These are phyloP conservation scores for Silurus asotus DNA, from an alignment of 2,113 vertebrate genomes.

Conservation along the genomic window DNA sequence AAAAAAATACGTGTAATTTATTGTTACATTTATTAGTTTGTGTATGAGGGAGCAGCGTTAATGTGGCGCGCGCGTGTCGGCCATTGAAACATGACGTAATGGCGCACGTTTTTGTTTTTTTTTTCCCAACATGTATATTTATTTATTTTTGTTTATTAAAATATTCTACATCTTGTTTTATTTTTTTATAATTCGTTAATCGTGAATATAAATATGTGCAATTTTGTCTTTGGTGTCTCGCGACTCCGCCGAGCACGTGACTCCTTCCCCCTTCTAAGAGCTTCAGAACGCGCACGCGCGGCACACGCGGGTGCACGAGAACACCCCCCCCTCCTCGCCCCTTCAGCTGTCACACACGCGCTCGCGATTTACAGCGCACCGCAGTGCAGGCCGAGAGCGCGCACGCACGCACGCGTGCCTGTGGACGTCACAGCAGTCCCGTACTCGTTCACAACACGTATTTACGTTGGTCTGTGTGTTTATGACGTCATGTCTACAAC, in stretches of 20 bases:
- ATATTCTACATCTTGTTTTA: background rate
- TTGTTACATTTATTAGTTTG: no score
- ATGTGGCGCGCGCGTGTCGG: background rate
- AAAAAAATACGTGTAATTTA: no score
- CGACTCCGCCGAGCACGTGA: background rate
- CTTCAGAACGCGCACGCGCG: background rate
- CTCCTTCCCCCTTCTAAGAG: background rate
- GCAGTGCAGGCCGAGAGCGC: background rate
- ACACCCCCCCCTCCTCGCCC: no score
- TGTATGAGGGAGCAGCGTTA: background rate
- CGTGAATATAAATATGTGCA: background rate
- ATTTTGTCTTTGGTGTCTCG: background rate
- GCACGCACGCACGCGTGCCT: background rate
- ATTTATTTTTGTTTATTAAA: background rate
- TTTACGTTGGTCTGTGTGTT: no score
- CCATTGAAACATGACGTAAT: background rate
- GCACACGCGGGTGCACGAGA: background rate
- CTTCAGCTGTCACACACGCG: background rate
- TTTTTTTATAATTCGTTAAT: no score
- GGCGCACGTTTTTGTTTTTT: background rate
- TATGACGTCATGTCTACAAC: no score
- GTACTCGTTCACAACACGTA: no score
- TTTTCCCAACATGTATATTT: background rate
- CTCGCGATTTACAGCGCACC: conserved; percentile 7
- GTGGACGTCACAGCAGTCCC: no score